Evolutionary conservation across 92 coral and sea anemone species (phyloP), one percentile per base, ranked within the genome.

Genomic region (Isaurus tuberculatus): DNA sequence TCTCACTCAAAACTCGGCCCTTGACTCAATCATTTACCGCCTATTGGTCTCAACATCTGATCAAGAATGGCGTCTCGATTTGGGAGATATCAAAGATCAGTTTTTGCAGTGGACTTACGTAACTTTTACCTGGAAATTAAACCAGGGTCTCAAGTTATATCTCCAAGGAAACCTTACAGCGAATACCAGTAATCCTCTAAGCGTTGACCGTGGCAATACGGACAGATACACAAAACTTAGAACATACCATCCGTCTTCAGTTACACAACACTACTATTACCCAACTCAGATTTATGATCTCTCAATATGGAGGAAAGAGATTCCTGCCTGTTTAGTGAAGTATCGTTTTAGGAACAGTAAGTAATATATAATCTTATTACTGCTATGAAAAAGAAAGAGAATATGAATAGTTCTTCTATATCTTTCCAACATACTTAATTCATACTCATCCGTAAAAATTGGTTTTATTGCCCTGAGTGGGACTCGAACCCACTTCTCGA

Each of bases 151-250:
- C 22, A 55, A 75, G 30, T 25, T 75, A 48, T 75, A 55, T 7
- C 81, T 75, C 1, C 69, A 75, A 55, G 81, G 81, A 55, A 51
- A 75, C 32, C 68, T 75, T n/a, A 55, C 67, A 55, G 81, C 69
- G 25, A 75, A n/a, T 25, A 20, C 1, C 48, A 55, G 67, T 34
- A 34, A 0, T 31, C 81, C 69, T 33, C 81, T 4, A 1, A 55
- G 1, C 37, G n/a, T 75, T 10, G 55, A n/a, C 68, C 68, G 81
- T 15, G 23, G 32, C 1, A 27, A 17, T 27, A 13, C 17, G 5
- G 69, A 75, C 16, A 2, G 2, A 0, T 57, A 55, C 10, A 57
- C 66, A 33, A 0, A 10, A 11, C 81, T 75, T 27, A 13, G 0
- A 2, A 11, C 33, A 11, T 19, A 6, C 32, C 13, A 8, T 7